Evolutionary conservation across 2,113 vertebrate species (phyloP).

Genomic region (Gallinago paraguaiae): DNA sequence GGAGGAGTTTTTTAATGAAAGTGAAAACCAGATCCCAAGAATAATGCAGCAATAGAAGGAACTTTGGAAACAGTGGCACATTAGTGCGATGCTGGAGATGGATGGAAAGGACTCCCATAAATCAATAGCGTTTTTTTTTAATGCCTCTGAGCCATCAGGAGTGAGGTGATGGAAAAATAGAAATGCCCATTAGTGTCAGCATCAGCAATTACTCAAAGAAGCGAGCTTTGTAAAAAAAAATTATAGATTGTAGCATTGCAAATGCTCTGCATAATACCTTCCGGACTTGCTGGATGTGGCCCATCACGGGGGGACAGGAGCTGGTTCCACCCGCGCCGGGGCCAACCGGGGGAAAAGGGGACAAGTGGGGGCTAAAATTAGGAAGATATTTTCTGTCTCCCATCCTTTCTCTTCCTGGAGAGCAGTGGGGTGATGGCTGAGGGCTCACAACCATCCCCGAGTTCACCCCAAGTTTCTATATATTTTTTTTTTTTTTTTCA

Average conservation of each 20-base stretch:
- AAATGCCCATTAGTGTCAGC: neutral
- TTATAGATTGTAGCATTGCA: rapidly evolving
- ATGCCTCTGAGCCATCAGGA: neutral
- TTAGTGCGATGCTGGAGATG: neutral
- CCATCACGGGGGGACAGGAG: neutral
- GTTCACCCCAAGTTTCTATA: neutral
- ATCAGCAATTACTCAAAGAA: neutral
- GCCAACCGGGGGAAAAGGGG: neutral
- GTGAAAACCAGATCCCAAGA: neutral
- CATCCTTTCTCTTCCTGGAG: neutral
- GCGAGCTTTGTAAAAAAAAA: neutral
- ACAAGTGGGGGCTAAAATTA: neutral
- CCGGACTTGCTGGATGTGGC: neutral
- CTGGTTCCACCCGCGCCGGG: neutral
- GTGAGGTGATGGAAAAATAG: neutral
- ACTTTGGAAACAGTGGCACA: neutral
- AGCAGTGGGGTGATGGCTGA: neutral
- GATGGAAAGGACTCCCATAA: neutral
- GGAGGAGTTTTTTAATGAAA: neutral
- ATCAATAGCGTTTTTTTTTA: neutral
- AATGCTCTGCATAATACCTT: neutral
- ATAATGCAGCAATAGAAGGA: neutral
- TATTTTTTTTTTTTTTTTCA: neutral
- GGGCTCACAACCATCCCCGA: neutral
- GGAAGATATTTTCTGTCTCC: neutral